These are phyloP conservation scores for Formica exsecta DNA, from an alignment of 1,140 invertebrate genomes.

Conservation along the genomic window DNA sequence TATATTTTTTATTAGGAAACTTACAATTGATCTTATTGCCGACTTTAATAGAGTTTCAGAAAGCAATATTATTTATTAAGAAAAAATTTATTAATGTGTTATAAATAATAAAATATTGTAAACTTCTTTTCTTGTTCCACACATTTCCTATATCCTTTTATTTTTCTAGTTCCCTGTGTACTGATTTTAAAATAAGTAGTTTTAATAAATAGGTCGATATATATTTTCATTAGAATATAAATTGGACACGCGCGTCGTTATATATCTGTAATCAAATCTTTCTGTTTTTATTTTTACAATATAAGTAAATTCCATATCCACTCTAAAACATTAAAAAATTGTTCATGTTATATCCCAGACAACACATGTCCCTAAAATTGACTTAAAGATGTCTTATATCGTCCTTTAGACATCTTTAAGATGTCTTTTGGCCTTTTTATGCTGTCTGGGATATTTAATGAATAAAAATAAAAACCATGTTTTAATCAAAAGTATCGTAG, in stretches of 20 bases:
- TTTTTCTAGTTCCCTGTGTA: neutral
- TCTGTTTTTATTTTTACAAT: neutral
- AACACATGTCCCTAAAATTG: no score
- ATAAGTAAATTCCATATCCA: neutral
- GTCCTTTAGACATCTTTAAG: no score
- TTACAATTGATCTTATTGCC: neutral
- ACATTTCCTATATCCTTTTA: neutral
- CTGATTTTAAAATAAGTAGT: neutral
- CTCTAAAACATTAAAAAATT: neutral
- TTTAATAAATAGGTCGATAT: no score
- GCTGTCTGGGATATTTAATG: no score
- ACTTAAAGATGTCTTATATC: no score
- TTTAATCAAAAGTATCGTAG: no score
- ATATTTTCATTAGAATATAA: no score
- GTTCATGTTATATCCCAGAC: neutral
- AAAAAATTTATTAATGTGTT: conserved; percentile 2
- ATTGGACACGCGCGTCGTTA: no score
- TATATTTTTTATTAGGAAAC: neutral
- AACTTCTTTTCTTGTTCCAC: neutral
- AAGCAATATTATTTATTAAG: conserved; percentile 19
- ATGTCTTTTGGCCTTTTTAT: no score
- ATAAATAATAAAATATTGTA: conserved; percentile 18
- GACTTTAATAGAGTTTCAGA: neutral
- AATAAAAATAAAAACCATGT: no score
- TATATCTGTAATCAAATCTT: no score